Evolutionary conservation across 2,888 invertebrate genomes (phyloP), one percentile per base, ranked within the genome.

Genomic region (Eupeodes luniger): DNA sequence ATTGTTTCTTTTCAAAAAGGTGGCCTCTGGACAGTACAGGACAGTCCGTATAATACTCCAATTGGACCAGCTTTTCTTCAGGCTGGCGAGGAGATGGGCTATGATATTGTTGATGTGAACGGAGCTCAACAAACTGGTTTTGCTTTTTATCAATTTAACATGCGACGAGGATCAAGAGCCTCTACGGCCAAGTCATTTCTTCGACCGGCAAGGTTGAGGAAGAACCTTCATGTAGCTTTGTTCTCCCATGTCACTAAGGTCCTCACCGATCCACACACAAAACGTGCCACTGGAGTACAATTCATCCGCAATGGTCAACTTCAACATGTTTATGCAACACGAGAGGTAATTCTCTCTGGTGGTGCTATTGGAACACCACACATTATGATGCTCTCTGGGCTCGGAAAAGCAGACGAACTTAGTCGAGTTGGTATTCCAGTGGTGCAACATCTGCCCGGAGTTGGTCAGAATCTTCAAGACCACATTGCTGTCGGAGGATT

Each of bases 301-400:
- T 97, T 96, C 90, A 94, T 97, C 47, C 95, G 96, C 89, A 93
- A 94, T 59, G 96, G 96, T 0, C 92, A 92, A 9, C 94, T 94
- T 19, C 95, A 93, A 80, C 91, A 91, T 49, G 93, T 92, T 0
- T 93, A 92, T 78, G 93, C 93, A 0, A 93, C 92, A 44, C 89
- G 94, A 0, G 93, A 94, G 86, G 93, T 94, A 0, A 92, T 94
- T 40, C 83, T 94, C 1, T 88, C 93, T 1, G 98, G 97, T 0
- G 99, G 99, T 0, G 96, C 99, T 0, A 96, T 99, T 85, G 98
- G 96, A 90, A 96, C 97, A 0, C 98, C 99, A 0, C 99, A 99
- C 91, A 92, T 99, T 11, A 94, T 99, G 80, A 97, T 99, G 97
- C 94, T 99, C 4, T 96, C 96, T 47, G 99, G 99, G 0, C 94